Base-by-base conservation (phyloP, 2,888 invertebrate species). In the Tanaodytes sp. region DNA sequence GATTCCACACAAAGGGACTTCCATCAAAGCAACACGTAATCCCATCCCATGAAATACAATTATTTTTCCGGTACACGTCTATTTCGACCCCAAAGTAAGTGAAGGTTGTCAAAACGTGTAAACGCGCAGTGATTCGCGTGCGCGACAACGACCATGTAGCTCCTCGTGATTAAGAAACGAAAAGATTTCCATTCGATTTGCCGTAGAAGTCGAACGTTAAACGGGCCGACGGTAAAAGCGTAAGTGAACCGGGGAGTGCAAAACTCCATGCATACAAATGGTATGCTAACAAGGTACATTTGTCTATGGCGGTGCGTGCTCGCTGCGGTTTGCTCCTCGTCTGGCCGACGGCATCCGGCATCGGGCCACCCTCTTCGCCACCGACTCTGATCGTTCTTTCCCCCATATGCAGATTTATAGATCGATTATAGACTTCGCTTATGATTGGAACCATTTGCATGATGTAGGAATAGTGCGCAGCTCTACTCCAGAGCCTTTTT, bases 211-310 rank as follows among this genome's bases (percentile, higher is more conserved):
- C 79, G 76, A 79, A 76, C 77, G 80, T 79, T 82, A 78, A 83
- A 81, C 77, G 77, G 75, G 72, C 73, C 59, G 72, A 69, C 63
- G 75, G 74, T 65, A 71, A 75, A 76, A 72, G 72, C 71, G 68
- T 74, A 74, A 74, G 77, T 75, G 76, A 76, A 72, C 74, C 71
- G 67, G 71, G 72, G 77, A 76, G 77, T 76, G 78, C 78, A 80
- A 80, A 83, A 83, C 80, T 80, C 82, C 82, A 84, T 84, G 84
- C 84, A 84, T 84, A 84, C 82, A 84, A 84, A 84, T 84, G 80
- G 80, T 83, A 84, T 84, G 84, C 84, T 82, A 84, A 84, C 82
- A 82, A 84, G 83, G 78, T 84, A 83, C 84, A 83, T 83, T 84
- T 83, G 83, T 84, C 82, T 81, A 84, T 79, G 80, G 79, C 75